Percentiles rank a stretch among this genome's conserved stretches.
phyloP scores from a whole-genome alignment of 2,888 invertebrate species.

The Syrista parreyssii region DNA sequence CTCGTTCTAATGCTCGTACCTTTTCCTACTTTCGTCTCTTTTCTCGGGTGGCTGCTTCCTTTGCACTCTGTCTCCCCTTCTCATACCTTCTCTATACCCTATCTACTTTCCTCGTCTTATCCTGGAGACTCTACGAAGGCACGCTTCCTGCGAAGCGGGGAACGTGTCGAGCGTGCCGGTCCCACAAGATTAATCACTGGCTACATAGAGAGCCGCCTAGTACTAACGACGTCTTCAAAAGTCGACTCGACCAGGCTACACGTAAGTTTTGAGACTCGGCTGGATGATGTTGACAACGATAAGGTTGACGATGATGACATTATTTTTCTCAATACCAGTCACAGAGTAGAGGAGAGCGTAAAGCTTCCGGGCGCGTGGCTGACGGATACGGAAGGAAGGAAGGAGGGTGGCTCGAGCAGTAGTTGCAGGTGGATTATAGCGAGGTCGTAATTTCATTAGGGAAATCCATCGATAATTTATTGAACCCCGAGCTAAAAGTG shows the following conservation, averaged over 20 bases:
- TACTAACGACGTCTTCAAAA: neutral
- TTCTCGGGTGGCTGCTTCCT: conserved; percentile 8
- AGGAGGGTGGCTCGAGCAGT: neutral
- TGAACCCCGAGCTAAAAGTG: neutral
- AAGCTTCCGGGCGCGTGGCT: neutral
- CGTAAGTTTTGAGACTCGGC: neutral
- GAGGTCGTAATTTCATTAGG: neutral
- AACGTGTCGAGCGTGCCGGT: conserved; percentile 35
- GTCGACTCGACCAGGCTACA: neutral
- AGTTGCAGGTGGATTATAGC: neutral
- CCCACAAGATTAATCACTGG: conserved; percentile 44
- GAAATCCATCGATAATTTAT: neutral
- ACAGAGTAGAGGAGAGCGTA: neutral
- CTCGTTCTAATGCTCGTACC: neutral
- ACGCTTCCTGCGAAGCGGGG: neutral
- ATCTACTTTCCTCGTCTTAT: neutral
- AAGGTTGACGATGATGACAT: neutral
- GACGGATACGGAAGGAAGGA: neutral
- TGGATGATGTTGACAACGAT: neutral
- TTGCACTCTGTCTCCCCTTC: neutral
- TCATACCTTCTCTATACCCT: neutral
- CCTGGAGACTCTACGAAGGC: neutral
- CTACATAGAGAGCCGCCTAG: conserved; percentile 26
- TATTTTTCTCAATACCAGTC: neutral
- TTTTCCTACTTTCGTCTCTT: neutral